Evolutionary conservation across 2,888 invertebrate species (phyloP), one percentile per base, ranked within the genome.

Genomic region (Axea sp.): DNA sequence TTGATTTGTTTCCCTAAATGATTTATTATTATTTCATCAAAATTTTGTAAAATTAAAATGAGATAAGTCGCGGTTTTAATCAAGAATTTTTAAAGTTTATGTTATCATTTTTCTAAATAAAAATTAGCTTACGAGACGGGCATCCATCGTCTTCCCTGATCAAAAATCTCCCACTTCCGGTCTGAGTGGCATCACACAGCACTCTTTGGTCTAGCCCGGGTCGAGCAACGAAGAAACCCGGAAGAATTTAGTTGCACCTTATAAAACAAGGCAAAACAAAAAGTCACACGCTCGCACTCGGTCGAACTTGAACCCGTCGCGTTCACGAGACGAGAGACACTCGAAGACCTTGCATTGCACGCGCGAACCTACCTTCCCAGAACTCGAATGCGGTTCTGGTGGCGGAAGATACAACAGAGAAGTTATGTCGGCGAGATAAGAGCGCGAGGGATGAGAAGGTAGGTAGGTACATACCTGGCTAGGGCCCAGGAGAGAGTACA

Each of bases 401-500:
- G 76, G 60, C 74, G 72, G 57, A 51, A 68, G 65, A 51, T 72
- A 30, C 62, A 68, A 75, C 49, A 72, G 39, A 49, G 49, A 57
- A 77, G 67, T 67, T 53, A 49, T 47, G 62, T 57, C 35, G 37
- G 17, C 12, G 45, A 51, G 41, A 41, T 51, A 53, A 64, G 43
- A 39, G 64, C 51, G 43, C 41, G 62, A 75, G 77, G 78, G 78
- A 74, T 75, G 68, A 75, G 62, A 45, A 77, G 51, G 15, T 76
- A 80, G 83, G 80, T 76, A 81, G 82, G 81, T 81, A 82, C 78
- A 81, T 83, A 78, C 84, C 82, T 82, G 82, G 78, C 81, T 80
- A 83, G 80, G 83, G 82, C 84, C 81, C 83, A 82, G 83, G 84
- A 85, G 84, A 85, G 85, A 86, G 84, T 85, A 83, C 80, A 84